phyloP scores from a whole-genome alignment of 2,888 invertebrate species.

The Megamerina dolium region DNA sequence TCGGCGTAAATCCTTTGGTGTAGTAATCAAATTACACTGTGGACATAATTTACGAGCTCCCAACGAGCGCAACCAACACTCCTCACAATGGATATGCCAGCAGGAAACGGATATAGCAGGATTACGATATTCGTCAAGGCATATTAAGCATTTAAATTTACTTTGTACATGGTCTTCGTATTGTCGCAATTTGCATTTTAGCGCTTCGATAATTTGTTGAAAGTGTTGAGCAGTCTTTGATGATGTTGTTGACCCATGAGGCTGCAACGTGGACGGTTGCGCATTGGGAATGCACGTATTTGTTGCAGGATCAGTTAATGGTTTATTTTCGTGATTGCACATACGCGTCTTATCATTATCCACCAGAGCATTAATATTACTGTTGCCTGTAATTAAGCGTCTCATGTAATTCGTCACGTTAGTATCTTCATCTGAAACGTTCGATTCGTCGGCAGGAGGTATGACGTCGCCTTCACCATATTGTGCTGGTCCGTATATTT shows the following conservation, averaged over 20 bases:
- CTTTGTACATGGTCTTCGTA: conserved; percentile 60
- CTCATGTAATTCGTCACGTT: conserved; percentile 43
- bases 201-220: conserved; percentile 58
- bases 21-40: conserved; percentile 90
- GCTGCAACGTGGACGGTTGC: conserved; percentile 15
- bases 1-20: conserved; percentile 76
- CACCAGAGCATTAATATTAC: conserved; percentile 12
- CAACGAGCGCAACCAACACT: conserved; percentile 63
- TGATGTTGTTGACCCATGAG: not conserved
- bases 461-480: conserved; percentile 70
- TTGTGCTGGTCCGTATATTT: conserved; percentile 78
- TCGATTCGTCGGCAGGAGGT: conserved; percentile 49
- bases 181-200: conserved; percentile 70
- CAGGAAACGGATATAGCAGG: conserved; percentile 91
- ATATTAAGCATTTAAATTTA: conserved; percentile 81
- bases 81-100: conserved; percentile 95
- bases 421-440: conserved; percentile 24
- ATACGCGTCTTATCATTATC: conserved; percentile 4
- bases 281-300: conserved; percentile 1
- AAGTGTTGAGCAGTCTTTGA: conserved; percentile 13
- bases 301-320: not conserved
- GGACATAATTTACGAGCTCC: conserved; percentile 89
- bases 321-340: not conserved
- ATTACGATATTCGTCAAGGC: conserved; percentile 76
- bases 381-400: conserved; percentile 35